Base-by-base conservation (phyloP, 2,888 invertebrate species). In the Tillus elongatus region DNA sequence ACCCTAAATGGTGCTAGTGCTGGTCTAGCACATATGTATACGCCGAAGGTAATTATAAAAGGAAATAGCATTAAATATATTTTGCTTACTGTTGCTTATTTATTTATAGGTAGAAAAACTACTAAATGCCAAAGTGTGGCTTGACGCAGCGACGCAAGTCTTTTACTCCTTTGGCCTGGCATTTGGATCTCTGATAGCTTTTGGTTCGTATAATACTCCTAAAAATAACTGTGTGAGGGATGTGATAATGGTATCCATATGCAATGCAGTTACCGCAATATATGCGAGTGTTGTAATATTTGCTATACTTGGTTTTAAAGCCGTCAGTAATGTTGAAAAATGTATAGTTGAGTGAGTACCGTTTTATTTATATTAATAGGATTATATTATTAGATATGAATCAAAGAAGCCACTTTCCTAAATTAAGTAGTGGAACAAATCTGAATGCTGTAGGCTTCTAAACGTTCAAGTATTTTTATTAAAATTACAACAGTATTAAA, bases 71-170 rank as follows among this genome's bases (percentile, higher is more conserved):
- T 19, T 19, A 19, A n/a, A n/a, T n/a, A n/a, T n/a, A n/a, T n/a
- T n/a, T n/a, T n/a, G n/a, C n/a, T n/a, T n/a, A n/a, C n/a, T n/a
- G n/a, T 8, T 6, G n/a, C 24, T 19, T 19, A 8, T 8, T 19
- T 19, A 32, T 33, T 63, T 64, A 13, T 67, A 89, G 89, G 72
- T 89, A 57, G 83, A 85, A 47, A 90, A 86, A 58, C 71, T 95
- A 11, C 68, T 80, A 31, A 80, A 89, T 53, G 90, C 93, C 0
- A 86, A 81, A 3, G 92, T 93, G 1, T 95, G 95, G 95, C 68
- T 95, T 53, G 93, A 93, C 60, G 93, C 95, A 2, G 93, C 95
- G 1, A 93, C 93, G 0, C 95, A 95, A 70, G 93, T 95, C 2
- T 95, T 95, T 71, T 95, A 93, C 67, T 92, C 92, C 1, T 89